Base-by-base conservation (phyloP, 1,140 invertebrate genomes). In the Streblospio benedicti region DNA sequence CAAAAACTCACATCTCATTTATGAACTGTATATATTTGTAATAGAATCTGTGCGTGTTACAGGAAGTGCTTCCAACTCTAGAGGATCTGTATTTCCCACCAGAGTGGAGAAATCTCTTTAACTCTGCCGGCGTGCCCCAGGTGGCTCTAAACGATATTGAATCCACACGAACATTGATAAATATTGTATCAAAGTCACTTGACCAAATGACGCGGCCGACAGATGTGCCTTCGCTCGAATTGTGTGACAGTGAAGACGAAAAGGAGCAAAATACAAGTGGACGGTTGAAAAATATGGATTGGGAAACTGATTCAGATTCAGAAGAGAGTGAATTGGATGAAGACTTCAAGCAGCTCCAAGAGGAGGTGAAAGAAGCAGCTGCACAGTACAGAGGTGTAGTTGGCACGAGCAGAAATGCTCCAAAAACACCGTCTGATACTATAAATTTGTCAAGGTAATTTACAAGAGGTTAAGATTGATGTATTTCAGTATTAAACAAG, bases 71-170 rank as follows among this genome's bases (percentile, higher is more conserved):
- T 14, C 28, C 49, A 4, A 58, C 56, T n/a, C 49, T 69, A 23
- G 69, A 71, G 20, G 59, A 67, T 14, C 56, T 71, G 20, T 57
- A 68, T 2, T 71, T 71, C 35, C 69, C 69, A 30, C 51, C 63
- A 20, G 69, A 67, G 23, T 69, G 68, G 69, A 65, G 64, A 52
- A 65, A 60, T 20, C 56, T 71, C 12, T 67, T 69, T 57, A 53
- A 65, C 6, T 66, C 55, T 45, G 69, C 69, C n/a, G 66, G 66
- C n/a, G 59, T 71, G 18, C 67, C 69, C 1, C 30, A 61, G 18
- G 57, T 62, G 32, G 66, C 65, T 12, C 61, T 69, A 18, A 63
- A 71, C 16, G 63, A 69, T 61, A 51, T 69, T 5, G 60, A 65
- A 9, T 71, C 69, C 12, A 63, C 69, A 4, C 60, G 69, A 12